Evolutionary conservation across 2,113 vertebrate genomes (phyloP), one percentile per base, ranked within the genome.

Genomic region (Stercorarius parasiticus): DNA sequence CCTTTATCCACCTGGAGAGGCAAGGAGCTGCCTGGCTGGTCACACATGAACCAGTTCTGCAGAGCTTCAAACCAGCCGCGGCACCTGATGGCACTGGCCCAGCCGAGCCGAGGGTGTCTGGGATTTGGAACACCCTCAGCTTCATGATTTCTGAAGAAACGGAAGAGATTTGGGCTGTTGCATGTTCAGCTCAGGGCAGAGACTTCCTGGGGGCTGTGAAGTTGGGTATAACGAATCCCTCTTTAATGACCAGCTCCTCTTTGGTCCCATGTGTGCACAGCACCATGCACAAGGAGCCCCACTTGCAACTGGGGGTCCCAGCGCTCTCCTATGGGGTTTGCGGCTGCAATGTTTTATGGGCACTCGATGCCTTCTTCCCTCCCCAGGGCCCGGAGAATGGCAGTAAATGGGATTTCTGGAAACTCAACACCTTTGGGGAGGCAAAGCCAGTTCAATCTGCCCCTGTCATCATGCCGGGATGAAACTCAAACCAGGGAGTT

Each of bases 371-470:
- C 56, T 61, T 19, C 30, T 62, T 45, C 69, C 15, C 20, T 22
- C 52, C 30, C 27, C 0, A 0, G 8, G 17, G 14, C 7, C 14
- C 0, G 0, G 8, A 88, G 38, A 59, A 69, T 6, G 21, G 20
- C 36, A 47, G 10, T 19, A 50, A 30, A 64, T 45, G 43, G n/a
- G n/a, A 32, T 64, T 83, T 76, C 29, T 88, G 67, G 71, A 50
- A 25, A 23, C n/a, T 80, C 76, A 43, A 34, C 27, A n/a, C 23
- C 34, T 71, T 38, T 52, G 58, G 38, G 59, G 49, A 77, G 36
- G 21, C 43, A 40, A 78, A 61, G 64, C 25, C 61, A 10, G 42
- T 40, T 76, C n/a, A 32, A 5, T 58, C 22, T 78, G 32, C 30
- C 40, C 65, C 42, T 25, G 36, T 86, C 49, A 66, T 27, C 53